Percentiles rank a stretch among this genome's conserved stretches.
phyloP scores from a whole-genome alignment of 2,797 vertebrate genomes.

The Rhyacichthys aspro region DNA sequence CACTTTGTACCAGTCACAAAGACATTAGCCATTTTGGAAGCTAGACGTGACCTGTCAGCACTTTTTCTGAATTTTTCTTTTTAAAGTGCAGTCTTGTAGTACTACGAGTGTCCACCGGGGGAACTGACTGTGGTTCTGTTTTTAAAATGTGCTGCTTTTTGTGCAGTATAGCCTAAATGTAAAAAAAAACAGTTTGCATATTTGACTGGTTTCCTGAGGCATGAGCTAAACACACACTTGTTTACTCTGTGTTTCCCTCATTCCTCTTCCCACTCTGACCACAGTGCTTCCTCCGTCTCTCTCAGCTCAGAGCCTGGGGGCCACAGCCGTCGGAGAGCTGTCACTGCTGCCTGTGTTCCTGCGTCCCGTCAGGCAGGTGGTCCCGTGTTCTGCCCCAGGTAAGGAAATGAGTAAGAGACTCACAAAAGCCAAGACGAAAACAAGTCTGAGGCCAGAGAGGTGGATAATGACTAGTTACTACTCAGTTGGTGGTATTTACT shows the following conservation, averaged over 20 bases:
- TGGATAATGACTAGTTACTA: conserved; percentile 2
- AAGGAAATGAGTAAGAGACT: conserved; percentile 47
- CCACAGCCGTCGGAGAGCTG: conserved; percentile 73
- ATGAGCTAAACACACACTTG: conserved; percentile 11
- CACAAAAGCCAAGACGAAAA: conserved; percentile 17
- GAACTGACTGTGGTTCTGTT: too few species aligned
- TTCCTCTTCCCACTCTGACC: neutral
- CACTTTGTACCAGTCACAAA: too few species aligned
- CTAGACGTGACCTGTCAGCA: conserved; percentile 4
- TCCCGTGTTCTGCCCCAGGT: conserved; percentile 66
- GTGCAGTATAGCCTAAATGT: too few species aligned
- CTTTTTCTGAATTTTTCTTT: too few species aligned
- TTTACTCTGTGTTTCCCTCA: conserved; percentile 4
- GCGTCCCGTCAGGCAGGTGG: conserved; percentile 73
- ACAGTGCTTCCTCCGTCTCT: conserved; percentile 5
- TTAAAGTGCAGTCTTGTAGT: too few species aligned
- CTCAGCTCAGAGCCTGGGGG: conserved; percentile 47
- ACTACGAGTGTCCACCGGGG: too few species aligned
- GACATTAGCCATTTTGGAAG: too few species aligned
- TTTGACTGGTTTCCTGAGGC: conserved; percentile 35
- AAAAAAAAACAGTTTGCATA: conserved; percentile 53
- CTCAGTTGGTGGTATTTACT: neutral
- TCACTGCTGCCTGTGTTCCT: conserved; percentile 71
- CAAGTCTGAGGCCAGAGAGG: conserved; percentile 10
- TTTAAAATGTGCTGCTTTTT: too few species aligned